phyloP scores from a whole-genome alignment of 2,797 vertebrate genomes.

The Myotis planiceps region DNA sequence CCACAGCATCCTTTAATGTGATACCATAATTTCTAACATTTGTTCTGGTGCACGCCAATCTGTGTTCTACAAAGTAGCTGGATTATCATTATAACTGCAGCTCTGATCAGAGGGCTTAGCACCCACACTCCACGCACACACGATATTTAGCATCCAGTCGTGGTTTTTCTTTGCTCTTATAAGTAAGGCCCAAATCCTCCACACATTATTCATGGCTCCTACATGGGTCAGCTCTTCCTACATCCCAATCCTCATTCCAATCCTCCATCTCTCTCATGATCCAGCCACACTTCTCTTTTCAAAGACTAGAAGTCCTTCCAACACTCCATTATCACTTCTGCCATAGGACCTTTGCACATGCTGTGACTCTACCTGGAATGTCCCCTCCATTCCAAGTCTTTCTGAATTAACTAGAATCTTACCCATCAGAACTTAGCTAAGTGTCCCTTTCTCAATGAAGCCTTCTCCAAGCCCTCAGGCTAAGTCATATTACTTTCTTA shows the following conservation, averaged over 20 bases:
- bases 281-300: neutral
- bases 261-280: neutral
- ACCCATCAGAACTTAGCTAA: neutral
- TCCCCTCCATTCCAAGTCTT: neutral
- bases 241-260: neutral
- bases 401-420: neutral
- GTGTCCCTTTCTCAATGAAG: neutral
- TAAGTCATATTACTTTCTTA: neutral
- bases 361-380: neutral
- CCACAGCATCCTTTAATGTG: neutral
- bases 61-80: neutral
- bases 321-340: neutral
- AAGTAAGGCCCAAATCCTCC: neutral
- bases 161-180: neutral
- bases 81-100: neutral
- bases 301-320: neutral
- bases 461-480: neutral
- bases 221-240: neutral
- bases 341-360: neutral
- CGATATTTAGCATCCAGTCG: neutral
- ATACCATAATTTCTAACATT: neutral
- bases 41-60: neutral
- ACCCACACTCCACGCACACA: neutral
- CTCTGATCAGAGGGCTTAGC: neutral
- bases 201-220: neutral